Base-by-base conservation (phyloP, 2,113 vertebrate genomes). In the Triplophysa tibetana region DNA sequence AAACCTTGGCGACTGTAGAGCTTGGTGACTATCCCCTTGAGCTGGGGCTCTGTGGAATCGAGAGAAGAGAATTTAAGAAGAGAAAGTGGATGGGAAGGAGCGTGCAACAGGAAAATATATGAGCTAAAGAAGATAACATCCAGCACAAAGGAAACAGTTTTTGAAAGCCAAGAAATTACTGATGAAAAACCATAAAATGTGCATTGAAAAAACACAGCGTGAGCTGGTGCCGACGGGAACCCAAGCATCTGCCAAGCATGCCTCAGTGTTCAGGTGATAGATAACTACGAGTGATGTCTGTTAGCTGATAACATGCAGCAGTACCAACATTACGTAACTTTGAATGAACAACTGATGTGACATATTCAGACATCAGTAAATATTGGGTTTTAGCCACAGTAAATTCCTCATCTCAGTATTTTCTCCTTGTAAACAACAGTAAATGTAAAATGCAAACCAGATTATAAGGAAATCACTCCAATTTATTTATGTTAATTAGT, bases 11-110 rank as follows among this genome's bases (percentile, higher is more conserved):
- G 93, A 89, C 95, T 98, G 93, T 95, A 96, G 0, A 99, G 95
- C 90, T 96, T 98, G 88, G 98, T 99, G 88, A 99, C 95, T 89
- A 99, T 99, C 88, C 98, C 98, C 94, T 99, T 99, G 86, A 99
- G 94, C 93, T 99, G 98, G 92, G 98, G 97, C 92, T 99, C 98
- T 99, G 95, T 14, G 91, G 90, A 68, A 70, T 78, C 50, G 64
- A 61, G 61, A 60, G 24, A 60, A 29, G 33, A 56, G n/a, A 62
- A 12, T 60, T 68, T 66, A 66, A 13, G 79, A 65, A 17, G 23
- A 17, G 64, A n/a, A 38, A 72, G 61, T 62, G 50, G 23, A 87
- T 19, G 67, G 67, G 38, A 29, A n/a, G 58, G n/a, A 43, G 21
- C 16, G 38, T 65, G 50, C 52, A 60, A 52, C 19, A 64, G 24